Base-by-base conservation (phyloP, 37 sponge, comb jelly and placozoan genomes). In the Axinella damicornis region DNA sequence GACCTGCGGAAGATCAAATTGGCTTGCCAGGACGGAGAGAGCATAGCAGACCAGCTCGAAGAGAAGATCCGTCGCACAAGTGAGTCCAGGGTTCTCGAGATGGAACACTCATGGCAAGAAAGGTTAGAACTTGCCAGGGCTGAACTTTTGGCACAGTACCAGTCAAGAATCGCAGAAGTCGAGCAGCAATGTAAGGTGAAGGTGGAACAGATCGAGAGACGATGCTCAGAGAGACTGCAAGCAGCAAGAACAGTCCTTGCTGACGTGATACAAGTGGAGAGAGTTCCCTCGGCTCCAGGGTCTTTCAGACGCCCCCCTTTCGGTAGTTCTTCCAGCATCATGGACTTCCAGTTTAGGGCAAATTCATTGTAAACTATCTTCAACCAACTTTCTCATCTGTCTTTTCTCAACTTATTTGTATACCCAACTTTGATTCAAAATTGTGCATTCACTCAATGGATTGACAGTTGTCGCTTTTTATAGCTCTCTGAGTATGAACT, bases 31-130 rank as follows among this genome's bases (percentile, higher is more conserved):
- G 82, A 85, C 27, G 91, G 81, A 69, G 86, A 75, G 37, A 69
- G 38, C 55, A 84, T 78, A 15, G 89, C 71, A 36, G 77, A 76
- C 37, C 71, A 83, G 30, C 69, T 89, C 34, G 89, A 89, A 57
- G 82, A 88, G 52, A 88, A 88, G 70, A 76, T 88, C 63, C 59
- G 82, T 41, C 65, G 76, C 0, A 87, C 69, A 21, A 87, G 88
- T 58, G 88, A 76, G 27, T 59, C 74, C 4, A 53, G 73, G 35
- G 57, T 78, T 35, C 35, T 83, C 19, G 64, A 77, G 39, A 55
- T 79, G 60, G 90, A 90, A n/a, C 46, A 71, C 9, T 39, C 60
- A 2, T 90, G 91, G 91, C 67, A 84, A 61, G 86, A 90, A 72
- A 90, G 68, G 46, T 56, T 85, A 24, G 77, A 83, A 5, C 20